Evolutionary conservation across 1,140 invertebrate species (phyloP), one percentile per base, ranked within the genome.

Genomic region (Mylabris phalerata): DNA sequence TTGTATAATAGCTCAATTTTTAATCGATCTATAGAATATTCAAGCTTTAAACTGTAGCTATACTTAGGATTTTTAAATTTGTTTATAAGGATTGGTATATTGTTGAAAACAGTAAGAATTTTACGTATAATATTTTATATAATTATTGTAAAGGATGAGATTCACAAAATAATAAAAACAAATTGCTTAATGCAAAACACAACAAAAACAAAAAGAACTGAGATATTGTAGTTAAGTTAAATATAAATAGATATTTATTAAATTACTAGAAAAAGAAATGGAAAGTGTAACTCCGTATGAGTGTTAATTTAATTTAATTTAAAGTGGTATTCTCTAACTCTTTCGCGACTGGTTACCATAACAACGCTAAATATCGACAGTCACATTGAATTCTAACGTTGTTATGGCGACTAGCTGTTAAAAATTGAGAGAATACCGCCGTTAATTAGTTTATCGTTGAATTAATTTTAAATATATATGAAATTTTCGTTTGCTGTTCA

Each of bases 1-100:
- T 71, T 72, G 71, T 70, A 70, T 72, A 71, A 67, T 63, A 72
- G 72, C 72, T 73, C 72, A 73, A 73, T 73, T 73, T 73, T 72
- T 70, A 73, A 67, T 67, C 66, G 65, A 54, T 67, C 64, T 69
- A 60, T 61, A 67, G 63, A 62, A 63, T 68, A 70, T 69, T 68
- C 65, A 71, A 70, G 68, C 68, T 71, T 70, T 71, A 71, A 71
- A 58, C 50, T 61, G 61, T 69, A 69, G 62, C 59, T 58, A 46
- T 65, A 69, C 50, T 61, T 66, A 64, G 60, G 64, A 63, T 66
- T 68, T 71, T 69, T 65, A 64, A 67, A 65, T 62, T 67, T 65
- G 60, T 51, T 68, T 68, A 59, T 64, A 59, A 63, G 61, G 63
- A 65, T 64, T 63, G 62, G 56, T 66, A 65, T 58, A 64, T 62